Percentiles rank a stretch among this genome's conserved stretches.
phyloP scores from a whole-genome alignment of 2,113 vertebrate genomes.

The Erythrocercus mccallii region DNA sequence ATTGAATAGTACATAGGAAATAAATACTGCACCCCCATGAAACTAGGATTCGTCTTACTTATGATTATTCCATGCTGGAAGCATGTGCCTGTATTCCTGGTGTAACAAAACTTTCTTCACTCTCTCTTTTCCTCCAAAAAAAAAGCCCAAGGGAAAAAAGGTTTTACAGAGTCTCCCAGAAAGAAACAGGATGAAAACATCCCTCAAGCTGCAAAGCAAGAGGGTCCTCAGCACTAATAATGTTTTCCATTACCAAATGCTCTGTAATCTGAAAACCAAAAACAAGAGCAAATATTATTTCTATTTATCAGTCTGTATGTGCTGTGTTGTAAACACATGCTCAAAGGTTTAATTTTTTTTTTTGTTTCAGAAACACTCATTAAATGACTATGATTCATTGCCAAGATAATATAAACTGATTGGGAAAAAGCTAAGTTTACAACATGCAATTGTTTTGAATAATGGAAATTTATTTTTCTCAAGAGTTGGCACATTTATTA shows the following conservation, averaged over 20 bases:
- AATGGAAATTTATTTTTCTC: not conserved
- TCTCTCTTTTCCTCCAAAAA: not conserved
- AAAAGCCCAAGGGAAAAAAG: not conserved
- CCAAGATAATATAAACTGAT: not conserved
- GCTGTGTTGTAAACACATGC: not conserved
- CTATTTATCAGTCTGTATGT: not conserved
- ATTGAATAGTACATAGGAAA: not conserved
- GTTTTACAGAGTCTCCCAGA: not conserved
- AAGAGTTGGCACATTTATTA: not conserved
- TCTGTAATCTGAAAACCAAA: not conserved
- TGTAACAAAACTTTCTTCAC: not conserved
- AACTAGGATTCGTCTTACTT: not conserved
- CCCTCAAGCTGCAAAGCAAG: not conserved
- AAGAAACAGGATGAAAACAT: not conserved
- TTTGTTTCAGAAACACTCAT: not conserved
- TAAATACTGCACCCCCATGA: not conserved
- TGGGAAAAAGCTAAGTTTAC: not conserved
- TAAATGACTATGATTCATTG: not conserved
- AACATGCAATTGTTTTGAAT: not conserved
- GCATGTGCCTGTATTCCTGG: not conserved
- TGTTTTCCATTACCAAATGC: not conserved
- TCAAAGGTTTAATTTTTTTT: not conserved
- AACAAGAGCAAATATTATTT: not conserved
- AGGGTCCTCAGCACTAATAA: not conserved
- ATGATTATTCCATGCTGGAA: not conserved